Percentiles rank a stretch among this genome's conserved stretches.
Conservation (phyloP, 2,113 vertebrate species). For the Menidia beryllina region DNA sequence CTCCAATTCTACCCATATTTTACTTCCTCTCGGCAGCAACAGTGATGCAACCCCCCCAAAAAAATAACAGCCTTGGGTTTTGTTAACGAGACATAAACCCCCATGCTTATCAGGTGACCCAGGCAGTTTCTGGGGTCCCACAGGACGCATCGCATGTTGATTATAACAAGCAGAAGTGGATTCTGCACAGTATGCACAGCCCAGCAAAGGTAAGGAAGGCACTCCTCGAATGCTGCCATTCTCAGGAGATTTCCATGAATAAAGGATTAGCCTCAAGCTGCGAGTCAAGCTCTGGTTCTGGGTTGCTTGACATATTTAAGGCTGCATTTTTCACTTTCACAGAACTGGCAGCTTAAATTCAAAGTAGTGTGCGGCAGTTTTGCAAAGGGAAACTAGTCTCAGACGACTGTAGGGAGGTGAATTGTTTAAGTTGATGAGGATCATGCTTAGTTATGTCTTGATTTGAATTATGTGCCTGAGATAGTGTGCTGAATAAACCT, state of each 20-base stretch:
- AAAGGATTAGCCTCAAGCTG: conserved; percentile 76
- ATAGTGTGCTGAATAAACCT: background rate
- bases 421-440: conserved; percentile 23
- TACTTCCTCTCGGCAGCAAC: conserved; percentile 15
- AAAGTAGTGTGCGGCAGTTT: conserved; percentile 61
- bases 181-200: conserved; percentile 42
- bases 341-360: conserved; percentile 70
- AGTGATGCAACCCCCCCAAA: conserved; percentile 8
- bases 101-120: conserved; percentile 51
- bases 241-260: conserved; percentile 73
- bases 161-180: conserved; percentile 54
- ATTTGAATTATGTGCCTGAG: conserved; percentile 1
- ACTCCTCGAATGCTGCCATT: conserved; percentile 57
- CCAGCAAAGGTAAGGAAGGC: conserved; percentile 55
- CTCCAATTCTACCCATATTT: conserved; percentile 18
- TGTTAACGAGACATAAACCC: conserved; percentile 33
- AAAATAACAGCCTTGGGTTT: conserved; percentile 31
- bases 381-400: conserved; percentile 32
- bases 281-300: conserved; percentile 74
- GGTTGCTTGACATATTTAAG: conserved; percentile 78
- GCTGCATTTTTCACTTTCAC: conserved; percentile 53
- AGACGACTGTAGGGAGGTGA: conserved; percentile 29
- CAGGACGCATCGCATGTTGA: conserved; percentile 32
- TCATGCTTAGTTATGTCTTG: conserved; percentile 11
- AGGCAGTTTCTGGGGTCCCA: conserved; percentile 27